Percentiles rank a stretch among this genome's conserved stretches.
Conservation (phyloP, 2,797 vertebrate genomes). For the Acrossocheilus wenchowensis region DNA sequence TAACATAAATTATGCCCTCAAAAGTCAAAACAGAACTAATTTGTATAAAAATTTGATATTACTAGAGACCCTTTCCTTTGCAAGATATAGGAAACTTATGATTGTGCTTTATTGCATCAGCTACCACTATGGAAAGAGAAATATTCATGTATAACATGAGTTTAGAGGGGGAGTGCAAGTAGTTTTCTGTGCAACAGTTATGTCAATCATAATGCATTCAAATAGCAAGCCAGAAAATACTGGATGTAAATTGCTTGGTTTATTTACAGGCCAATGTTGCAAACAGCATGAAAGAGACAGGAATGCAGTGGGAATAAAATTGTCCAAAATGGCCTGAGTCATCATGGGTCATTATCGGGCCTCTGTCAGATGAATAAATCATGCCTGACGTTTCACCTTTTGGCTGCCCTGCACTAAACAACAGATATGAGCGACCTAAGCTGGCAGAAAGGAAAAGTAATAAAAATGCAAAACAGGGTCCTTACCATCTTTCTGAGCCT, state of each 20-base stretch:
- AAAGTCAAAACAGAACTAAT: constrained; percentile 12
- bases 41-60: constrained; percentile 19
- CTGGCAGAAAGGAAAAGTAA: constrained; percentile 43
- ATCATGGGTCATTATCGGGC: constrained; percentile 61
- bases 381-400: constrained; percentile 37
- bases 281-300: constrained; percentile 31
- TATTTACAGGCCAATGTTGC: constrained; percentile 18
- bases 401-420: constrained; percentile 26
- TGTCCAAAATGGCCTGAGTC: constrained; percentile 46
- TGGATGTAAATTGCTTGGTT: background rate
- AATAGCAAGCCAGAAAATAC: constrained; percentile 5
- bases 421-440: constrained; percentile 18
- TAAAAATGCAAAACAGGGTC: constrained; percentile 31
- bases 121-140: constrained; percentile 1
- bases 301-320: constrained; percentile 20
- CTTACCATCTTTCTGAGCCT: constrained; percentile 36
- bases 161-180: background rate
- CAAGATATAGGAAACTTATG: constrained; percentile 36
- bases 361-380: constrained; percentile 60
- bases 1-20: background rate
- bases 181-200: background rate
- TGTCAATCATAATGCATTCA: background rate
- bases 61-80: constrained; percentile 15
- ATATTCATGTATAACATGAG: constrained; percentile 6
- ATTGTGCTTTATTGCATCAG: constrained; percentile 31